Base-by-base conservation (phyloP, 2,113 vertebrate genomes). In the Crotalus helleri region DNA sequence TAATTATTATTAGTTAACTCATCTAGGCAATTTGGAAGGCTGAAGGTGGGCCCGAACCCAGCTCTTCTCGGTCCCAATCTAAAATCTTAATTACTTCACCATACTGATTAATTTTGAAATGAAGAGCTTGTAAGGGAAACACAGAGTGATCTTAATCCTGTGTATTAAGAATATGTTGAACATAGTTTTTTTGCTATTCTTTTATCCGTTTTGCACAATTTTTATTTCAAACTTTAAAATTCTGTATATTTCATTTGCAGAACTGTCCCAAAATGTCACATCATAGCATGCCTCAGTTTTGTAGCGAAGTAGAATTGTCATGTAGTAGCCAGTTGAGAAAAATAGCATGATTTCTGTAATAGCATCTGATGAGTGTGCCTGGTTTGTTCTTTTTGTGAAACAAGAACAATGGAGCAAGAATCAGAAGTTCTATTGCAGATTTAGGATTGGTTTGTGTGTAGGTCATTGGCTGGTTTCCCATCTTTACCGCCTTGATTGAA, bases 41-140 rank as follows among this genome's bases (percentile, higher is more conserved):
- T 81, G 74, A 81, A 6, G 74, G 17, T 81, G 33, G 74, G 19
- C 33, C 5, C 1, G 17, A 81, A 81, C 6, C 69, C 74, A 81
- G 74, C 33, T 81, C 17, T 81, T 44, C 33, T 81, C 33, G 44
- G 44, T 81, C 17, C 33, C 44, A 81, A 1, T 81, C 33, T 44
- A 6, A 44, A 39, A 74, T 74, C n/a, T 74, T 74, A 74, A 74
- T 33, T 74, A 74, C 15, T 74, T 5, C 85, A 86, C 21, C 44
- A 49, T 24, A 46, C 3, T n/a, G 11, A 87, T 49, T 94, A 95
- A 93, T 90, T 64, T 94, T 91, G 91, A 92, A 95, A 92, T 91
- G 39, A 90, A 81, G 19, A 26, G 17, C 85, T 95, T 93, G 1
- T 53, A 69, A 81, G 92, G 51, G 74, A 91, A 94, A 53, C 0